Evolutionary conservation across 37 sponge, comb jelly and placozoan genomes (phyloP), one percentile per base, ranked within the genome.

Genomic region (Chondrosia reniformis): DNA sequence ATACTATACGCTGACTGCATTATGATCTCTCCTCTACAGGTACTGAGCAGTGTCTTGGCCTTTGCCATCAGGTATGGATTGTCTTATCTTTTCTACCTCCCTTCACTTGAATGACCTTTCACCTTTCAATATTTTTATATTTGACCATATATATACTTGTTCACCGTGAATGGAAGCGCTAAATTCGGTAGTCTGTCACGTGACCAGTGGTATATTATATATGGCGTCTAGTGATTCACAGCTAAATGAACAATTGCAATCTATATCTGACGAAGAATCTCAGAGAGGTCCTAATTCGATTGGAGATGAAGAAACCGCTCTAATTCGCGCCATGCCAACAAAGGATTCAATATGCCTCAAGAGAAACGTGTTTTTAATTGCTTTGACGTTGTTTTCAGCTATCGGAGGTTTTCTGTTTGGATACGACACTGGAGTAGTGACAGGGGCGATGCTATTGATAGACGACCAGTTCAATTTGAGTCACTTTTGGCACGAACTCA

Each of bases 401-500:
- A 80, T 81, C 37, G 97, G 97, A 0, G 97, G 97, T 54, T 92
- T 87, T 63, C 77, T 96, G 33, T 96, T 96, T 39, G 97, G 97
- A 36, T 96, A 96, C 75, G 97, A 96, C 74, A 96, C 97, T 0
- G 97, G 97, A 0, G 89, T 96, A 1, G 91, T 96, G 32, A 90
- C 94, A 9, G 97, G 97, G 3, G 93, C 97, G 45, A 86, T 96
- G 79, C 45, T 96, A 46, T 59, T 78, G 46, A 45, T 96, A 24
- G 78, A 49, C 1, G 56, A 45, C 15, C 49, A 39, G 13, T 93
- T 88, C 45, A 19, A 67, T 38, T 59, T 93, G 45, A 62, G 58
- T 33, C 37, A 80, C 32, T 10, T 45, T 22, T 77, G 78, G 83
- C 82, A 88, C 37, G 97, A 96, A 58, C 56, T 85, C 45, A 78